Base-by-base conservation (phyloP, 2,888 invertebrate genomes). In the Podotricha telesiphe region DNA sequence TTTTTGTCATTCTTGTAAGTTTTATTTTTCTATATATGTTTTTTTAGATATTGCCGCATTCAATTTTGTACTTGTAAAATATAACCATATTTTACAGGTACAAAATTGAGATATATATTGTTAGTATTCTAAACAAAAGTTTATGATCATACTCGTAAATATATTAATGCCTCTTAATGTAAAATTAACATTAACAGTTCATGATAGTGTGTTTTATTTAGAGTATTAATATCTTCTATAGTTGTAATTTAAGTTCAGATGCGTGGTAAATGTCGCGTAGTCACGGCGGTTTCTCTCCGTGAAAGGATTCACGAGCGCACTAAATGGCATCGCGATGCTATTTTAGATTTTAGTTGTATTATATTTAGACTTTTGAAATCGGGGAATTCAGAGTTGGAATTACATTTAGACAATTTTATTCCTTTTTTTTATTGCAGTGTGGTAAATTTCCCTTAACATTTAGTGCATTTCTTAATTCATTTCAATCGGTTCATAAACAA, bases 271-370 rank as follows among this genome's bases (percentile, higher is more conserved):
- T 90, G 88, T 84, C 88, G 86, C 79, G 81, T 80, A 79, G 74
- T 75, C 61, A 50, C 34, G 61, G 51, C 42, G 58, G 59, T 67
- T 45, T 71, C 55, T 55, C 69, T 76, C 78, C 80, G 85, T 86
- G 86, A 87, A 88, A 88, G 86, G 87, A 80, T 80, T 80, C 81
- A 78, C 78, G 77, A 77, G 80, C 79, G 80, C 80, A 79, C 79
- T 82, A 86, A 89, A 90, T 87, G 84, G 83, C 86, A 85, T 86
- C 86, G 86, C 84, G 87, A 86, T 88, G 80, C 82, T 78, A 79
- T 82, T 85, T 82, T 78, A 77, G 78, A 79, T 79, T 79, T 78
- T 79, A 78, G 80, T 82, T 82, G 85, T 62, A n/a, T 28, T 28
- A n/a, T n/a, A 42, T 45, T 61, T 10, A 13, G 55, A 37, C 11